A percentile compares a stretch with the other conserved stretches of the same genome.
These are phyloP conservation scores for Muschampia plurimacula DNA, from an alignment of 2,888 invertebrate genomes.

Conservation along the genomic window DNA sequence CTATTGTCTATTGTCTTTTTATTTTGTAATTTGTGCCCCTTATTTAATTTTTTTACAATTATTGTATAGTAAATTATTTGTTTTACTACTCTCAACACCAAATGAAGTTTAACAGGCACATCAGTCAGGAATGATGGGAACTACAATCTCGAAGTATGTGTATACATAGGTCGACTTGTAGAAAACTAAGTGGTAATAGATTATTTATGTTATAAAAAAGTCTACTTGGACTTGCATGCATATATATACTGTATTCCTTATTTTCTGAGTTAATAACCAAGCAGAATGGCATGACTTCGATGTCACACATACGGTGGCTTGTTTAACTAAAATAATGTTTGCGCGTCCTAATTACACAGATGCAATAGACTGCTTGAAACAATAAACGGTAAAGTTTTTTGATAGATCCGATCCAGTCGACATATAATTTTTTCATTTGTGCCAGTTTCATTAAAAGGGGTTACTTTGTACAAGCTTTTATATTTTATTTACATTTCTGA, in stretches of 20 bases:
- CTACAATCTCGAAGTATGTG: too few species aligned
- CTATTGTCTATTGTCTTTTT: too few species aligned
- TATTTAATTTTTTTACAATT: too few species aligned
- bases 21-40: too few species aligned
- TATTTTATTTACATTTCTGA: not conserved
- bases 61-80: too few species aligned
- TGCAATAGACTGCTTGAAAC: constrained; percentile 57
- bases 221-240: too few species aligned
- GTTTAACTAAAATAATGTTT: constrained; percentile 61
- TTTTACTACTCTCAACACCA: too few species aligned
- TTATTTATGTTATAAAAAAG: too few species aligned
- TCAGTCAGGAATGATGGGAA: too few species aligned
- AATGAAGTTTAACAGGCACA: too few species aligned
- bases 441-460: not conserved
- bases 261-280: constrained; percentile 9
- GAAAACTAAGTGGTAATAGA: not conserved
- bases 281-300: constrained; percentile 11
- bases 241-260: not conserved
- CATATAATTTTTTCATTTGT: constrained; percentile 1
- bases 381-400: constrained; percentile 50
- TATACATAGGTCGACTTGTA: too few species aligned
- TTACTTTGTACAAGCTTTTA: not conserved
- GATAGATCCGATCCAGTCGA: constrained; percentile 2
- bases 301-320: constrained; percentile 56
- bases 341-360: constrained; percentile 60